Base-by-base conservation (phyloP, 2,888 invertebrate genomes). In the Pseudococcus viburni region DNA sequence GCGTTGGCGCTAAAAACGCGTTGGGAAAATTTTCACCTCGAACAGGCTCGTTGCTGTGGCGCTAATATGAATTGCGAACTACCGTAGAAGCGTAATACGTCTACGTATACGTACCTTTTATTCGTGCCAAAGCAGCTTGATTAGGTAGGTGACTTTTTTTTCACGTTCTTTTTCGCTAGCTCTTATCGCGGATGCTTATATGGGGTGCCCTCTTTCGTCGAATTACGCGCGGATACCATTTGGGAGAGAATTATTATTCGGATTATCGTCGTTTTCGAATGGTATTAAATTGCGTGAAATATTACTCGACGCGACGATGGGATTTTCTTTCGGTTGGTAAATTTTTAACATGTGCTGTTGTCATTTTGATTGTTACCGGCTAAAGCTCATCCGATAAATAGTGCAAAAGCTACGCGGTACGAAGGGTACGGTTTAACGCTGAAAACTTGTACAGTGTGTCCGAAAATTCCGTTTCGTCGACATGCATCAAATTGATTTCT, bases 261-360 rank as follows among this genome's bases (percentile, higher is more conserved):
- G 64, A 64, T 64, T 64, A 64, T 64, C 64, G 64, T 22, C 64
- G 64, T 22, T 64, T 64, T 64, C 64, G 19, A 22, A 64, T 22
- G 64, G 64, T 64, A 64, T 64, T 64, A 64, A 64, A 64, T 64
- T 64, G 64, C 64, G 64, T 64, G 64, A 64, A 22, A 64, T 64
- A 64, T 51, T 51, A 51, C 19, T 64, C 64, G 26, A 33, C 26
- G 26, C 1, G 22, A 64, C 17, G 51, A 64, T 64, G 64, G 64
- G 64, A 64, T 22, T 64, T 64, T 64, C 22, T 7, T 22, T 22
- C 22, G 22, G 64, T 64, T 51, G 51, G 51, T 51, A 51, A 51
- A 51, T 64, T 64, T 64, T 64, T 64, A 64, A 64, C 64, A 64
- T 22, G 64, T 64, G 64, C 22, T 64, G 19, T 64, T 64, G 64